Base-by-base conservation (phyloP, 1,140 invertebrate genomes). In the Lepidostoma basale region DNA sequence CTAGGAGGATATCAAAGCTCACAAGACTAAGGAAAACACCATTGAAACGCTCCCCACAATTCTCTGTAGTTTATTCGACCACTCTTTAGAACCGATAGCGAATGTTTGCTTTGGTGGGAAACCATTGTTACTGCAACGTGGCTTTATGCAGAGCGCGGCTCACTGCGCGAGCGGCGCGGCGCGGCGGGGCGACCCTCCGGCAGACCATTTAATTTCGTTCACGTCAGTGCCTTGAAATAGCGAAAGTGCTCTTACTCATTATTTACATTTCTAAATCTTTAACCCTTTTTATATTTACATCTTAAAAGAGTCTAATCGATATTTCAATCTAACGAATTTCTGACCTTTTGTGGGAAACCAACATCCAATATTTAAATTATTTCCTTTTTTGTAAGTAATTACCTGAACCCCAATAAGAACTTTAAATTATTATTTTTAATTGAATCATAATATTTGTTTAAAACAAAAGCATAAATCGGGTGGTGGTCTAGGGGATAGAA, bases 21-120 rank as follows among this genome's bases (percentile, higher is more conserved):
- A 23, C 63, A 45, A 42, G 52, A 52, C 64, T 56, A 66, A 59
- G 56, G 65, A 67, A 67, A 67, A 67, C 54, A 67, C 40, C 65
- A 60, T 67, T 59, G 36, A 67, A 58, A 42, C 65, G 65, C 45
- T 52, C 23, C 40, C 62, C 16, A 39, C 42, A 52, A 52, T 65
- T 58, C 49, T 10, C 33, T 33, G 14, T 22, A 22, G 60, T 63
- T 63, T 63, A 28, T 36, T 44, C 49, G 44, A 28, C 36, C 36
- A 59, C 65, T 67, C 65, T 67, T 67, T 67, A 33, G 42, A 67
- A 67, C 40, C 47, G 49, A 60, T 67, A 36, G 20, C n/a, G 49
- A 59, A 58, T 67, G 42, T 67, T 67, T 67, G 54, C 65, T 44
- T 59, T 59, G 3, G 16, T 6, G 14, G 45, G 36, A 36, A 47